Base-by-base conservation (phyloP, 2,888 invertebrate genomes). In the Napeogenes inachia region DNA sequence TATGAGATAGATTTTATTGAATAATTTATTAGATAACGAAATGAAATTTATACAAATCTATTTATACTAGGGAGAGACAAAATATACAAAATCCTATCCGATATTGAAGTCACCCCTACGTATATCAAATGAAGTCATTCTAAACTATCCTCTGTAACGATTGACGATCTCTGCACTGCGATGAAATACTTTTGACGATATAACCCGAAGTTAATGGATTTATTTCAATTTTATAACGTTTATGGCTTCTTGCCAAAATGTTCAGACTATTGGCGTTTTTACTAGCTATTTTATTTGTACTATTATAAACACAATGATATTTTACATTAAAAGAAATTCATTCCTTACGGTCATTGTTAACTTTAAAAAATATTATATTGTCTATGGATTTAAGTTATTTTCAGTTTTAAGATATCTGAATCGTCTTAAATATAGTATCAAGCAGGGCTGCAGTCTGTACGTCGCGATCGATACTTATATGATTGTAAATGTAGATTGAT, bases 401-500 rank as follows among this genome's bases (percentile, higher is more conserved):
- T 38, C 4, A 1, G 13, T 42, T 47, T 50, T 45, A 30, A 55
- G 5, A 4, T 12, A 54, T 54, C 4, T 21, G 5, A 12, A 30
- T 21, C 5, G n/a, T n/a, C 56, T 56, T n/a, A 32, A 42, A 30
- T 45, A 45, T 56, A 35, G 54, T 75, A 82, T 72, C 82, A 84
- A 83, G 65, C 30, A 6, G 45, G 0, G 42, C 45, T 35, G 54
- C 56, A 45, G 42, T 42, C 66, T 69, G 70, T 57, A 71, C 59
- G 64, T 62, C 66, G 61, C 70, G 80, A 78, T 87, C 87, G 83
- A 87, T 87, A 83, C 84, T 86, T 84, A 84, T 85, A 85, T 87
- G 87, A 89, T 88, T 88, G 87, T 87, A 89, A 89, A 89, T 87
- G 87, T 81, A 84, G 85, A 88, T 88, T 89, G 89, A 89, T 89